Conservation (phyloP, 2,797 vertebrate species). For the Tokudaia tokunoshimensis region DNA sequence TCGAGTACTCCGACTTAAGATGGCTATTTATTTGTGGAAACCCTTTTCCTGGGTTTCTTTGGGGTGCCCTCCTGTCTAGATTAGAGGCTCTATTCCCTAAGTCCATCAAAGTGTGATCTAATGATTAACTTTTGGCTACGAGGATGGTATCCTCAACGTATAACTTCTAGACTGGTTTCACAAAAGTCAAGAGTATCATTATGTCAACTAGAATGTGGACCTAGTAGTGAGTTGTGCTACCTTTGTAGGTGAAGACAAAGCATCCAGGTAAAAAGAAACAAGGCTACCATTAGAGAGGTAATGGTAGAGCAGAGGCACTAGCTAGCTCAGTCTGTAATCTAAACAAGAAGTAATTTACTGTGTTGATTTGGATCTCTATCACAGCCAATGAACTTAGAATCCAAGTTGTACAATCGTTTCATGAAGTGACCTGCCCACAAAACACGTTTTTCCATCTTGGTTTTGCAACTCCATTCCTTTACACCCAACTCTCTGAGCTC, state of each 20-base stretch:
- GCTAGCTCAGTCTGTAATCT: background rate
- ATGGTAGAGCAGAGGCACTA: background rate
- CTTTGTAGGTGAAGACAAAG: background rate
- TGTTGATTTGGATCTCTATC: slow-evolving; percentile 7
- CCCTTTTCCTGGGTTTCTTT: background rate
- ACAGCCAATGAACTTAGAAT: background rate
- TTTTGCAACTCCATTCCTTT: slow-evolving; percentile 25
- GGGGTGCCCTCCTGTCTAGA: background rate
- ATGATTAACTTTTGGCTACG: background rate
- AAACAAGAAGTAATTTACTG: background rate
- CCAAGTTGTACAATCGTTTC: background rate
- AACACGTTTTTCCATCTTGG: slow-evolving; percentile 9
- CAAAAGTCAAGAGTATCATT: background rate
- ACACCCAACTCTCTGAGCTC: background rate
- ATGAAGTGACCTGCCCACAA: background rate
- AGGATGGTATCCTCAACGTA: background rate
- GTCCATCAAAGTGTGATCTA: background rate
- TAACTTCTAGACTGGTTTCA: background rate
- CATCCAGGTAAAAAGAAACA: background rate
- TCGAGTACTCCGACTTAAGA: background rate
- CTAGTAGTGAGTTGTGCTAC: background rate
- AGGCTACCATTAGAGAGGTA: background rate
- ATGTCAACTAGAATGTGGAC: background rate
- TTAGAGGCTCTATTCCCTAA: background rate
- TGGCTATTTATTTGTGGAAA: background rate